Base-by-base conservation (phyloP, 1,140 invertebrate genomes). In the Tribolium madens region DNA sequence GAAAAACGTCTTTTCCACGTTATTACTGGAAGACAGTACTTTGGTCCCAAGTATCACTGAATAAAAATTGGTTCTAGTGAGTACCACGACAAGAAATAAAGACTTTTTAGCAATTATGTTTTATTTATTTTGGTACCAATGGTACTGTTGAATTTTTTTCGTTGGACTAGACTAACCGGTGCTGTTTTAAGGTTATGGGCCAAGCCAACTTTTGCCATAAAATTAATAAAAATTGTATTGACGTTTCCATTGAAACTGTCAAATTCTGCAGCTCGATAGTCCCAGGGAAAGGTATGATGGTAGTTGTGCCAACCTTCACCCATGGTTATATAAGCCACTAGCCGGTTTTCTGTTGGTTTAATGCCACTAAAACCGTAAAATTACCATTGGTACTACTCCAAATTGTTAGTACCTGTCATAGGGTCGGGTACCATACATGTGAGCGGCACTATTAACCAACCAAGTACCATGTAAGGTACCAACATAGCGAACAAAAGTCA, bases 291-390 rank as follows among this genome's bases (percentile, higher is more conserved):
- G 0, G 90, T 88, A 81, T 95, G 93, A 82, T 95, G 94, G 85
- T 94, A 96, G 85, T 95, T 95, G 84, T 94, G 93, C 89, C 92
- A 94, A 1, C 93, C 93, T 86, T 92, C 91, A 2, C 91, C 91
- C 1, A 85, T 70, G 1, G 85, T 86, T 26, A 90, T 77, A 1
- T 88, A 82, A 0, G 89, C 87, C 0, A 91, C 89, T 14, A 89
- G 85, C 76, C 82, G 81, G 48, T 87, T 89, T 79, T 91, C 90
- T 2, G 88, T 87, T 0, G 91, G 88, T 74, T 73, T 72, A 12
- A 83, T 68, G 33, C 50, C 80, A 48, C 78, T 80, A 33, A 31
- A 78, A 75, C 9, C 4, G n/a, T 10, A 42, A 42, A 42, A 42
- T 1, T 26, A 42, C 9, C 10, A 9, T 53, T 53, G 15, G 18